Evolutionary conservation across 2,888 invertebrate genomes (phyloP).

Genomic region (Xestobium rufovillosum): DNA sequence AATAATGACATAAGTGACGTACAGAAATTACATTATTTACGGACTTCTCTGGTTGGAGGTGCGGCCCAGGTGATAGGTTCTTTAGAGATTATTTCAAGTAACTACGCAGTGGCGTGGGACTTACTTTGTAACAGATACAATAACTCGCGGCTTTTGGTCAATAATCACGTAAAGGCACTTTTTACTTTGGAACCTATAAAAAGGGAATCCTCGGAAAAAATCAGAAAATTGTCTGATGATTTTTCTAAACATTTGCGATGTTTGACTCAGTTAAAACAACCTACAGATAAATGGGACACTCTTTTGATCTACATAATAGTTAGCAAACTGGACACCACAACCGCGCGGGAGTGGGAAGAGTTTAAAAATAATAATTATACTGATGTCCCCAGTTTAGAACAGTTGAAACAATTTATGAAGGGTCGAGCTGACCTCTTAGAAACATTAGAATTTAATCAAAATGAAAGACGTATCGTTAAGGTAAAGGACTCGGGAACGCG

Average conservation of each 20-base stretch:
- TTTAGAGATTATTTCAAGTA: conserved; percentile 16
- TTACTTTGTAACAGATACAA: conserved; percentile 19
- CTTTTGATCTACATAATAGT: conserved; percentile 16
- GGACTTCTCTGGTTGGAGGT: conserved; percentile 14
- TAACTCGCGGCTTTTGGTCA: conserved; percentile 18
- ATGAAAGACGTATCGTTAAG: too few relatives aligned
- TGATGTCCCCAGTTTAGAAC: conserved; percentile 9
- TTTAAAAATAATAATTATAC: conserved; percentile 2
- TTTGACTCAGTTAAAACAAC: too few relatives aligned
- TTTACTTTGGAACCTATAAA: conserved; percentile 16
- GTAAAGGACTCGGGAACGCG: too few relatives aligned
- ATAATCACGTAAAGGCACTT: conserved; percentile 20
- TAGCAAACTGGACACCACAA: conserved; percentile 16
- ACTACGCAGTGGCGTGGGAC: conserved; percentile 20
- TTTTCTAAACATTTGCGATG: conserved; percentile 19
- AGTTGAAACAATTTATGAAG: conserved; percentile 12
- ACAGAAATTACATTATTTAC: conserved; percentile 21
- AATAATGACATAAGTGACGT: conserved; percentile 13
- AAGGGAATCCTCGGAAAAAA: conserved; percentile 16
- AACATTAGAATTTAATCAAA: conserved; percentile 8
- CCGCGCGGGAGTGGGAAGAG: conserved; percentile 13
- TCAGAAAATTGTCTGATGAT: conserved; percentile 19
- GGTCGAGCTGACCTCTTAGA: conserved; percentile 12
- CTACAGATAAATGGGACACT: conserved; percentile 19
- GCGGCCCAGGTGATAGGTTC: conserved; percentile 18